These are phyloP conservation scores for Drosophila gunungcola DNA, from an alignment of 1,140 invertebrate species.

Conservation along the genomic window DNA sequence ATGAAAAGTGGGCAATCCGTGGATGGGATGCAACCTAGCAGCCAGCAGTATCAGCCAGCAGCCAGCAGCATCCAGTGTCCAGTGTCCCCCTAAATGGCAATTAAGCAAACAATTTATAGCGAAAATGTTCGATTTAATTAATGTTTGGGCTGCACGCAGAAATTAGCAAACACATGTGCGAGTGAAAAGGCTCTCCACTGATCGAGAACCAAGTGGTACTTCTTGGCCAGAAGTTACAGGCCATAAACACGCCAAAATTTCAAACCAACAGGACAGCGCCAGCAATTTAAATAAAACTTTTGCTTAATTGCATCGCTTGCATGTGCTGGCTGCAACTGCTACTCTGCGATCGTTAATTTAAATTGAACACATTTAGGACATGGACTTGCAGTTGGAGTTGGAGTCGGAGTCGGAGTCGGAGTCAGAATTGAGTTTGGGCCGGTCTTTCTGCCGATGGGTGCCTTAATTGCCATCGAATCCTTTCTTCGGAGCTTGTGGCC, in stretches of 20 bases:
- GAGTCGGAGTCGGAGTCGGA: not conserved
- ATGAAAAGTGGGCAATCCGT: constrained; percentile 21
- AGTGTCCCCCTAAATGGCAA: constrained; percentile 74
- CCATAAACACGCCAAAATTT: constrained; percentile 60
- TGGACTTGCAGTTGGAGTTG: constrained; percentile 33
- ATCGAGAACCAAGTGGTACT: constrained; percentile 11
- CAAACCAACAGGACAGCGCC: constrained; percentile 56
- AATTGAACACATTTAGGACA: constrained; percentile 83
- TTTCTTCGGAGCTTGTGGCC: not conserved
- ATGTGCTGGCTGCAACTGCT: constrained; percentile 47
- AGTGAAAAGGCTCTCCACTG: constrained; percentile 13
- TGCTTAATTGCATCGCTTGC: constrained; percentile 78
- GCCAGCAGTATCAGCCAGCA: not conserved
- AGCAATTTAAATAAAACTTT: constrained; percentile 82
- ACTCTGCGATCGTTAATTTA: constrained; percentile 76
- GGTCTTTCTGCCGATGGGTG: constrained; percentile 25
- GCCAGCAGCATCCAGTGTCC: constrained; percentile 14
- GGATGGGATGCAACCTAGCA: constrained; percentile 20
- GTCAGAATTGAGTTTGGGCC: constrained; percentile 3
- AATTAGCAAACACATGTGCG: constrained; percentile 80
- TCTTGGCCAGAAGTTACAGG: constrained; percentile 50
- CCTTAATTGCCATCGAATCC: constrained; percentile 69
- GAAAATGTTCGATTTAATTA: constrained; percentile 80
- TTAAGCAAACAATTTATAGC: constrained; percentile 83
- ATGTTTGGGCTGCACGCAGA: constrained; percentile 80